Evolutionary conservation across 2,113 vertebrate genomes (phyloP), one percentile per base, ranked within the genome.

Genomic region (Electrona antarctica): DNA sequence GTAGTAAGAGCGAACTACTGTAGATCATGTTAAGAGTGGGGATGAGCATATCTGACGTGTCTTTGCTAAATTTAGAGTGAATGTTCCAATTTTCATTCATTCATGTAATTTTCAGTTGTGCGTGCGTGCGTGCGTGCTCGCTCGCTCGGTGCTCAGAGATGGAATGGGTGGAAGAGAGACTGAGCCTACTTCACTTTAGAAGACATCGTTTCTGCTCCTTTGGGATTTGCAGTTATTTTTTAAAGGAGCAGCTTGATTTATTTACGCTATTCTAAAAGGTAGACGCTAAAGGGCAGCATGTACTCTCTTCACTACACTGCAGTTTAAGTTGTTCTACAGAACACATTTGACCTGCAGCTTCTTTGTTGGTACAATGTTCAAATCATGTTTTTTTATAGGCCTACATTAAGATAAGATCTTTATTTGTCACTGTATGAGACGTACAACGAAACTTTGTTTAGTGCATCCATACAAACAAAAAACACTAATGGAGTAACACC

Each of bases 161-260:
- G 51, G 13, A 5, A 14, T 52, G 49, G 12, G 21, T n/a, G 51
- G 13, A n/a, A 54, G 51, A 54, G 51, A 54, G 49, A 13, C 21
- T 21, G 21, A 21, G 21, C 21, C 21, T 21, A 21, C 21, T 21
- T 79, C 79, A 79, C 74, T 82, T 85, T 64, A 75, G 61, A 76
- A 45, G 74, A 87, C 9, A 67, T 87, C 70, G 56, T 15, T 50
- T 62, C 70, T 51, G 57, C 52, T 86, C 87, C 86, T 77, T 48
- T 0, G 81, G 83, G 88, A 81, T 52, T 72, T 78, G 1, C 67
- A 74, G 90, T 89, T 90, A 91, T 90, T 91, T 87, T 84, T 80
- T 66, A 79, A 87, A 85, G 83, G 76, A 65, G 7, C 70, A 7
- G 58, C 52, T 76, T 85, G 56, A 65, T 91, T 86, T 82, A 85